A percentile compares a stretch with the other conserved stretches of the same genome.
Evolutionary conservation across 2,888 invertebrate genomes (phyloP).

Genomic region (Apamea anceps): DNA sequence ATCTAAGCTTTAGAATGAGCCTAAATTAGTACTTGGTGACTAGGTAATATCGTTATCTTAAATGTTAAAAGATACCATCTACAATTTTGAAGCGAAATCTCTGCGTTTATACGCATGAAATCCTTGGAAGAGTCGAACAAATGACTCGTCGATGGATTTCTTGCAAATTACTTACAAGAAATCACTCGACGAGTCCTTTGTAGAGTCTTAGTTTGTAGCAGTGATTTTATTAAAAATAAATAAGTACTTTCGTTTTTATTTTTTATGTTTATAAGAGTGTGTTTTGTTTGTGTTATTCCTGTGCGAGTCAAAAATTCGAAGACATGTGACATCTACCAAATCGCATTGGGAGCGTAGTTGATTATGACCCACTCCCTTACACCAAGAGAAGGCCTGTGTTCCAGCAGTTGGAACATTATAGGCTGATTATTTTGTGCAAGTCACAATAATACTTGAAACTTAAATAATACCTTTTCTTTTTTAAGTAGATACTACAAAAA

Average conservation of each 20-base stretch:
- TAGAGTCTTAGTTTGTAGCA: too few species aligned
- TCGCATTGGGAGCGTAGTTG: not conserved
- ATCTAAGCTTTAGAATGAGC: slow-evolving; percentile 2
- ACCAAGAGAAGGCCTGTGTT: too few species aligned
- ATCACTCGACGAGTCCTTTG: too few species aligned
- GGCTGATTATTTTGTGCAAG: not conserved
- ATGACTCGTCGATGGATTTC: not conserved
- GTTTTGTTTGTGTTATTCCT: not conserved
- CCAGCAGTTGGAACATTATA: not conserved
- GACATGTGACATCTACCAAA: too few species aligned
- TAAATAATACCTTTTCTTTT: not conserved
- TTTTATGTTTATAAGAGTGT: not conserved
- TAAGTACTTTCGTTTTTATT: not conserved
- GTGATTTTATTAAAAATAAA: not conserved
- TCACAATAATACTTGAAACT: too few species aligned
- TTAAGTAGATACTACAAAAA: not conserved
- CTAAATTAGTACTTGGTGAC: slow-evolving; percentile 27
- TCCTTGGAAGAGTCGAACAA: not conserved
- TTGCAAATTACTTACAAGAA: too few species aligned
- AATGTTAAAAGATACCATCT: not conserved
- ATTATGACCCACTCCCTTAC: not conserved
- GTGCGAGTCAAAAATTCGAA: too few species aligned
- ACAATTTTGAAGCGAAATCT: slow-evolving; percentile 7
- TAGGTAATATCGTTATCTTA: not conserved
- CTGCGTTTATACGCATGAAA: not conserved